Evolutionary conservation across 2,113 vertebrate species (phyloP).

Genomic region (Eretmochelys imbricata): DNA sequence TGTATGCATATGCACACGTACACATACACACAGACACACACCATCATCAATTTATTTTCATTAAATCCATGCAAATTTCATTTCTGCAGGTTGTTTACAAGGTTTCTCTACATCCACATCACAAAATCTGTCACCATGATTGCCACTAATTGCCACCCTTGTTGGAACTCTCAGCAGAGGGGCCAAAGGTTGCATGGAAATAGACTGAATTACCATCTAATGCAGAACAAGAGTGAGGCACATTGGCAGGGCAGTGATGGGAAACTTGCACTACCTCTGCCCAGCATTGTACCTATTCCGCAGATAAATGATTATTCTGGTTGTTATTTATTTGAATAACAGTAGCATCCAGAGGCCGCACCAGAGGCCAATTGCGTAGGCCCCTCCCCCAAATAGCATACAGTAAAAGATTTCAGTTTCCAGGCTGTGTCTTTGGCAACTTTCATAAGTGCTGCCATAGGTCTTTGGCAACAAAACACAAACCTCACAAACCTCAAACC

Average conservation of each 20-base stretch:
- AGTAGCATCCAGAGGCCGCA: background rate
- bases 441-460: background rate
- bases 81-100: fast-evolving
- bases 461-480: background rate
- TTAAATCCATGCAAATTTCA: background rate
- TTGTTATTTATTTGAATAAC: background rate
- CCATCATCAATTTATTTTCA: background rate
- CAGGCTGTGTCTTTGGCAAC: background rate
- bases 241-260: fast-evolving
- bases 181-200: background rate
- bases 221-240: background rate
- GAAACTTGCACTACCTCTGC: background rate
- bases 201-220: background rate
- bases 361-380: background rate
- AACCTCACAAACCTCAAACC: background rate
- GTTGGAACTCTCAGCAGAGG: fast-evolving
- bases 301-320: background rate
- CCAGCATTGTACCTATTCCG: background rate
- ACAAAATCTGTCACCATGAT: background rate
- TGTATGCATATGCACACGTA: background rate
- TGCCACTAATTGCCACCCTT: background rate
- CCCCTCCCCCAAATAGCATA: background rate
- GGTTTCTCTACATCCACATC: background rate
- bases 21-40: background rate
- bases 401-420: background rate